These are phyloP conservation scores for Ennomos quercinarius DNA, from an alignment of 2,888 invertebrate species.

Conservation along the genomic window DNA sequence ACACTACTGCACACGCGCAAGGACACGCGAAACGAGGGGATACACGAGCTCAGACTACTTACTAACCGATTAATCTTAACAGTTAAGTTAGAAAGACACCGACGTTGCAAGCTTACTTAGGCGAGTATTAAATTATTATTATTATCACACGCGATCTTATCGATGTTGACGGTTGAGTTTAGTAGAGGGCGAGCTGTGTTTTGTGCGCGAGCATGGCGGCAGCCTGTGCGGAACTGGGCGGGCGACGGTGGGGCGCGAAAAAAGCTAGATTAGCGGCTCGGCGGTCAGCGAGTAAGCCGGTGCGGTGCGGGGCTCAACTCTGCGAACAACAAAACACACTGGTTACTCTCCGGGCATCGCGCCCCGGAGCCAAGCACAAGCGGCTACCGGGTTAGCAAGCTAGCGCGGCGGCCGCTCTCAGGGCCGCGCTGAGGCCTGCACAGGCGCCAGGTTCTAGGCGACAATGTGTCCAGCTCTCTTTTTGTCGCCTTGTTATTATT, in stretches of 20 bases:
- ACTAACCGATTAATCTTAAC: slow-evolving; percentile 77
- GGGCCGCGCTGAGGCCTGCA: slow-evolving; percentile 56
- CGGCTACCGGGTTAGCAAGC: slow-evolving; percentile 85
- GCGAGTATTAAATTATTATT: slow-evolving; percentile 75
- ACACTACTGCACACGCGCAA: slow-evolving; percentile 70
- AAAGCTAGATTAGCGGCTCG: slow-evolving; percentile 85
- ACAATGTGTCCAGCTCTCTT: slow-evolving; percentile 49
- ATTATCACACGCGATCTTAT: slow-evolving; percentile 84
- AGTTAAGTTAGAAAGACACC: slow-evolving; percentile 83
- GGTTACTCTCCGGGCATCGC: slow-evolving; percentile 80
- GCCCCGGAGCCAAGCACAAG: slow-evolving; percentile 84
- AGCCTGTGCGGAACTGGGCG: slow-evolving; percentile 77
- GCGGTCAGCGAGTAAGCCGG: slow-evolving; percentile 84
- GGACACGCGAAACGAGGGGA: slow-evolving; percentile 54
- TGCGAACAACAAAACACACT: slow-evolving; percentile 86
- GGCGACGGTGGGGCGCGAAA: slow-evolving; percentile 82
- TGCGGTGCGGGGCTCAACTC: slow-evolving; percentile 84
- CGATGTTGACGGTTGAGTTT: slow-evolving; percentile 83
- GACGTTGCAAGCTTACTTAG: slow-evolving; percentile 84
- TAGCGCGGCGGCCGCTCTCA: slow-evolving; percentile 66
- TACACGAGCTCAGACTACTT: slow-evolving; percentile 61
- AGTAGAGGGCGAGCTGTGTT: slow-evolving; percentile 83
- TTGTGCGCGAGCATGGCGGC: slow-evolving; percentile 82
- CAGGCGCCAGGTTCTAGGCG: slow-evolving; percentile 59
- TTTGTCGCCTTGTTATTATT: slow-evolving; percentile 60